Conservation (phyloP, 2,113 vertebrate genomes). For the Vimba vimba region DNA sequence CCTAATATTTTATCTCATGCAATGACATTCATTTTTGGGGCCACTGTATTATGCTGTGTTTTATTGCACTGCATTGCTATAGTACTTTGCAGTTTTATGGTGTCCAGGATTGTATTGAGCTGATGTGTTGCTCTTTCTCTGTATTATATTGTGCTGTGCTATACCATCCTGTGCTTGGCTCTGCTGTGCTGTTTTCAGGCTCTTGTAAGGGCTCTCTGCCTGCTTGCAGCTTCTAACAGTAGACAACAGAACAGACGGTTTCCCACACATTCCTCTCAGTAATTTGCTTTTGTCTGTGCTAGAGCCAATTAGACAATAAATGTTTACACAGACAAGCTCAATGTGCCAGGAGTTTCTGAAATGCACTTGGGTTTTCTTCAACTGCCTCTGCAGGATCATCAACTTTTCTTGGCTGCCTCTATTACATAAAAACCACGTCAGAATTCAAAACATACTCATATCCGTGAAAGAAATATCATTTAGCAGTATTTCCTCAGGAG, state of each 20-base stretch:
- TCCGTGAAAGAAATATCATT: not conserved
- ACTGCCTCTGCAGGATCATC: not conserved
- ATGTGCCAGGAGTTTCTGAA: not conserved
- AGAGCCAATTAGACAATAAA: conserved; percentile 11
- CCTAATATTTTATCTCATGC: not conserved
- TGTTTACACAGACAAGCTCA: conserved; percentile 15
- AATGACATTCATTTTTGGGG: not conserved
- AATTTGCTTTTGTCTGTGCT: conserved; percentile 26
- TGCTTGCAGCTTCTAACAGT: not conserved
- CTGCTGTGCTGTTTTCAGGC: not conserved
- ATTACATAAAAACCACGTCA: not conserved
- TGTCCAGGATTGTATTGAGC: conserved; percentile 7
- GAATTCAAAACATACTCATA: not conserved
- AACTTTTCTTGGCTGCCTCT: not conserved
- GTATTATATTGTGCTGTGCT: conserved; percentile 26
- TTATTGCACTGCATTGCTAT: not conserved
- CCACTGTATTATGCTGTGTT: not conserved
- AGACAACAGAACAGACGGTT: conserved; percentile 18
- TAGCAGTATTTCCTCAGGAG: not conserved
- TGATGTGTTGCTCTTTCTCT: conserved; percentile 16
- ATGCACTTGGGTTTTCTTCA: not conserved
- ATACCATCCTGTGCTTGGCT: not conserved
- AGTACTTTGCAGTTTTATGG: not conserved
- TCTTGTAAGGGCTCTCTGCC: not conserved
- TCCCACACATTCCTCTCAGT: conserved; percentile 35